Percentiles rank a stretch among this genome's conserved stretches.
These are phyloP conservation scores for Lasioglossum villosulum DNA, from an alignment of 2,888 invertebrate species.

Conservation along the genomic window DNA sequence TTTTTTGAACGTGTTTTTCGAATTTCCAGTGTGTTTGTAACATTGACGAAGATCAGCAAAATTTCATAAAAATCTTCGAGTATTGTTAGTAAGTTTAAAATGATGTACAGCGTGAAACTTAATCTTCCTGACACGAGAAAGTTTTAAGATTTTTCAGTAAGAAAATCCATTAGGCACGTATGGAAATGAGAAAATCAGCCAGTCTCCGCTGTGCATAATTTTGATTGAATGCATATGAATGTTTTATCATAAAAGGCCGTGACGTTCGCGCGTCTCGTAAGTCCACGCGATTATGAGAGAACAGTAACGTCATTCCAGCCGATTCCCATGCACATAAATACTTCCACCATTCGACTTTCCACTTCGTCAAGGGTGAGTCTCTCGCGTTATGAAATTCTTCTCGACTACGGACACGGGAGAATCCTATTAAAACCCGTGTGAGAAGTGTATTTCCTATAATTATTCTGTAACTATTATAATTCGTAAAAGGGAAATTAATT, in stretches of 20 bases:
- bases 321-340: slow-evolving; percentile 73
- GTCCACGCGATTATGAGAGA: slow-evolving; percentile 66
- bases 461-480: not conserved
- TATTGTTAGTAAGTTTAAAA: no score
- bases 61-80: not conserved
- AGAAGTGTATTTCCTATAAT: slow-evolving; percentile 12
- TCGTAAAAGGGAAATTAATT: not conserved
- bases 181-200: slow-evolving; percentile 29
- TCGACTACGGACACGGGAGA: not conserved
- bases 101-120: not conserved
- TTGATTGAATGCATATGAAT: slow-evolving; percentile 38
- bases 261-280: slow-evolving; percentile 45
- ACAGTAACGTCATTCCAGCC: slow-evolving; percentile 67
- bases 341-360: slow-evolving; percentile 41
- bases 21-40: no score
- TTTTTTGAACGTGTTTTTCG: no score
- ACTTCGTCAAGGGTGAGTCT: slow-evolving; percentile 29
- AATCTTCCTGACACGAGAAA: not conserved
- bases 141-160: not conserved
- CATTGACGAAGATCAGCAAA: no score
- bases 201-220: slow-evolving; percentile 20
- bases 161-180: not conserved
- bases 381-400: slow-evolving; percentile 55
- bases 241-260: slow-evolving; percentile 39
- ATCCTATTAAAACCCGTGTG: slow-evolving; percentile 31